Evolutionary conservation across 2,888 invertebrate species (phyloP), one percentile per base, ranked within the genome.

Genomic region (Dioctria linearis): DNA sequence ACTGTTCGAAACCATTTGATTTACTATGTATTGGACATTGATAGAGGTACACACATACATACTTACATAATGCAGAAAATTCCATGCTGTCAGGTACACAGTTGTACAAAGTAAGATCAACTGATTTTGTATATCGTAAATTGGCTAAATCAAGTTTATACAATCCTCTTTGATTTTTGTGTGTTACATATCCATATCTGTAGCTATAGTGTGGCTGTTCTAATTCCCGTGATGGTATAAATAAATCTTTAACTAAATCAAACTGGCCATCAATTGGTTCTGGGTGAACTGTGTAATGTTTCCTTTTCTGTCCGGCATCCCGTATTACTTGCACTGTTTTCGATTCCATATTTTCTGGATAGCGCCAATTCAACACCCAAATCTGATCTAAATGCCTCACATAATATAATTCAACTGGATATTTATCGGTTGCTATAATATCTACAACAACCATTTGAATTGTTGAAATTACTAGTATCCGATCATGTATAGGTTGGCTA

Each of bases 191-290:
- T 59, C 93, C 94, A 86, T 93, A 94, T 85, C 93, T 92, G 89
- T 93, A 94, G 85, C 88, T 89, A 84, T 89, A 90, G 84, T 90
- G 89, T n/a, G 89, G 88, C 81, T 90, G 85, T 85, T 92, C 92
- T 91, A 91, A 91, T 81, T 88, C 87, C 40, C 90, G 86, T 25
- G 91, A 91, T 5, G 93, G 93, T 83, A 93, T 91, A 86, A 92
- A 93, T 43, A 93, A 88, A 79, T 91, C 91, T 84, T 91, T 90
- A 4, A 94, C 94, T 84, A 94, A 90, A 88, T 94, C 94, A 86
- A 94, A 94, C 86, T 94, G 93, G 11, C 94, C 93, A 85, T 94
- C 94, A 63, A 94, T 93, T 0, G 94, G 94, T 86, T 94, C 93
- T 2, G 93, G 93, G 86, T 93, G 93, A 2, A 93, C 93, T 0